These are phyloP conservation scores for Rhyzopertha dominica DNA, from an alignment of 1,140 invertebrate genomes.

Conservation along the genomic window DNA sequence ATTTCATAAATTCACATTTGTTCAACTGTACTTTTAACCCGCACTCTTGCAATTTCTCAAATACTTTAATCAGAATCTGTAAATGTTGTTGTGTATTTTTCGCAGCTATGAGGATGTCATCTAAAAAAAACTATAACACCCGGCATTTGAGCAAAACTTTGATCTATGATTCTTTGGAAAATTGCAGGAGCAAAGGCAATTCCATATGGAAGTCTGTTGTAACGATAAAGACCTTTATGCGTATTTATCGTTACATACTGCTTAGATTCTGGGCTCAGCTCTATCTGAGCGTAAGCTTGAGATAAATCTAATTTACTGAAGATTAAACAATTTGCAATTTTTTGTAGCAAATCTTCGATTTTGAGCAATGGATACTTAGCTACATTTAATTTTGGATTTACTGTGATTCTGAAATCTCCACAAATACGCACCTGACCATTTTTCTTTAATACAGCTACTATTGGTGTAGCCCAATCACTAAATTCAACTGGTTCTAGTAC, in stretches of 20 bases:
- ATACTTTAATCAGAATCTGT: constrained; percentile 1
- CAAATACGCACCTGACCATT: constrained; percentile 44
- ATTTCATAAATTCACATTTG: constrained; percentile 24
- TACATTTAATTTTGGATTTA: constrained; percentile 29
- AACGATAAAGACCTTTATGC: constrained; percentile 31
- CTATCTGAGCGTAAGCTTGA: constrained; percentile 9
- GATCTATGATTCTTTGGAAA: constrained; percentile 37
- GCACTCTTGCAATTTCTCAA: constrained; percentile 15
- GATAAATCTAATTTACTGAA: constrained; percentile 13
- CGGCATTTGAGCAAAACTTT: constrained; percentile 30
- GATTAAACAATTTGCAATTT: no score
- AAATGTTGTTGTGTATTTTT: constrained; percentile 15
- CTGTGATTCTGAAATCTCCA: constrained; percentile 39
- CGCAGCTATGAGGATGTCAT: constrained; percentile 27
- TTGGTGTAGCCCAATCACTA: constrained; percentile 33
- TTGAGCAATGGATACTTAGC: no score
- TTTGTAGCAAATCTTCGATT: no score
- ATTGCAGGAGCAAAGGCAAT: constrained; percentile 28
- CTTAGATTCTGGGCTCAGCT: neutral
- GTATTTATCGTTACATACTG: constrained; percentile 10
- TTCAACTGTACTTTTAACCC: constrained; percentile 22
- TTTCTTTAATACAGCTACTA: constrained; percentile 47
- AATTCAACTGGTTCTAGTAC: constrained; percentile 32
- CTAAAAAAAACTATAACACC: constrained; percentile 21
- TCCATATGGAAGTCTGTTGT: constrained; percentile 39